Base-by-base conservation (phyloP, 2,888 invertebrate genomes). In the Hydropsyche betteni region DNA sequence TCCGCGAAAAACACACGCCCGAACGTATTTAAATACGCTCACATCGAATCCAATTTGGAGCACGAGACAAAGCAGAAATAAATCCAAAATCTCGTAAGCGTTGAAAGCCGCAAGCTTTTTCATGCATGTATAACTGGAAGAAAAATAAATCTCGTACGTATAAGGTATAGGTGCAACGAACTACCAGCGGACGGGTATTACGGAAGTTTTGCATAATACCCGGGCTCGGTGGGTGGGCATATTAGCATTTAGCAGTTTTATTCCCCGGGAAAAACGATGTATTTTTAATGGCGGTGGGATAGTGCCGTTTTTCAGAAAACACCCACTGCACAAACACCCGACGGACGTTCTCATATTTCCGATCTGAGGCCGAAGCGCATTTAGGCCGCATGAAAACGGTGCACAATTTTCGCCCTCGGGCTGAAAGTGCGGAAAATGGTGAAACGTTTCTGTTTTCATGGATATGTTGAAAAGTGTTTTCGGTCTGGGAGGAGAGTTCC, bases 221-320 rank as follows among this genome's bases (percentile, higher is more conserved):
- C 34, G 36, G 36, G 33, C 36, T 33, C 33, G 64, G 34, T 64
- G 64, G 44, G 14, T n/a, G 8, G 33, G 34, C 8, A 36, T 64
- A 64, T 64, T 64, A 64, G 64, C 64, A 64, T 64, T 64, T 64
- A 64, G 64, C 64, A 64, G 64, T 64, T 64, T 64, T 64, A 64
- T 64, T 64, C 34, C 64, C 44, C 8, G 16, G 55, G 36, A 34
- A 64, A 36, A 64, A 36, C 64, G 36, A 64, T 64, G 64, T 64
- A 64, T 64, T 64, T 64, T 64, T 64, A 64, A 64, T 64, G 64
- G 34, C 34, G 34, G 64, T 12, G 10, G 44, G 44, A 44, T 44
- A 44, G 44, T 44, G 44, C 44, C 6, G 44, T 44, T 44, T 44
- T 44, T 44, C 44, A 44, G 24, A 24, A 44, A 44, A 44, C 44